A percentile compares a stretch with the other conserved stretches of the same genome.
These are phyloP conservation scores for Apoderus coryli DNA, from an alignment of 2,888 invertebrate genomes.

Conservation along the genomic window DNA sequence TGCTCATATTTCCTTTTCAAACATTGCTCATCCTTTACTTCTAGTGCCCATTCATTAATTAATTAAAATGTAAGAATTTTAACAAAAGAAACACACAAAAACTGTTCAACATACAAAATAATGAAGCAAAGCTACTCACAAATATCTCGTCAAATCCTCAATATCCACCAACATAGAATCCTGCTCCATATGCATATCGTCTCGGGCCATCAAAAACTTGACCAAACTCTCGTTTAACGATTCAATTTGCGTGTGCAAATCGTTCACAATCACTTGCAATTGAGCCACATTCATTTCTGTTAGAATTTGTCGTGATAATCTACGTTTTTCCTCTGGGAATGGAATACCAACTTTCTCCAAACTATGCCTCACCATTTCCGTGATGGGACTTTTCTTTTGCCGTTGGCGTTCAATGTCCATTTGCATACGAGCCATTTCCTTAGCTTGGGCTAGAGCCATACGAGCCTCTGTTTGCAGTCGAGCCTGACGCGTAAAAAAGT, in stretches of 20 bases:
- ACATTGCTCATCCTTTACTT: too few species aligned
- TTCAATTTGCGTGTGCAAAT: constrained; percentile 87
- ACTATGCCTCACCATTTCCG: constrained; percentile 70
- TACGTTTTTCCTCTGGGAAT: constrained; percentile 67
- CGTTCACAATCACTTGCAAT: constrained; percentile 87
- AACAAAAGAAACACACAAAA: too few species aligned
- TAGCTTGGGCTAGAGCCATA: constrained; percentile 77
- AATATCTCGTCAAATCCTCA: constrained; percentile 82
- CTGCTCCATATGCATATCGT: constrained; percentile 95
- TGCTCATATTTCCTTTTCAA: too few species aligned
- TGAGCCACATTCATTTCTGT: constrained; percentile 91
- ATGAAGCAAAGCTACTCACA: constrained; percentile 51
- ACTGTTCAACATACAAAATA: constrained; percentile 1
- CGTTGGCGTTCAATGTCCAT: constrained; percentile 65
- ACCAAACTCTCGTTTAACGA: constrained; percentile 82
- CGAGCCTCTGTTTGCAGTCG: constrained; percentile 75
- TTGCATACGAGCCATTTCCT: constrained; percentile 82
- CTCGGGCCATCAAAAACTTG: constrained; percentile 76
- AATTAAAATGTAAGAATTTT: too few species aligned
- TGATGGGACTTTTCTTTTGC: constrained; percentile 65
- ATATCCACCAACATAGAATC: constrained; percentile 96
- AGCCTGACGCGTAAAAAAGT: too few species aligned
- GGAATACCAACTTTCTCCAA: constrained; percentile 71
- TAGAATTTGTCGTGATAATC: constrained; percentile 70
- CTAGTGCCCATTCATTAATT: too few species aligned